A percentile compares a stretch with the other conserved stretches of the same genome.
These are phyloP conservation scores for Buphagus erythrorhynchus DNA, from an alignment of 2,797 vertebrate species.

Conservation along the genomic window DNA sequence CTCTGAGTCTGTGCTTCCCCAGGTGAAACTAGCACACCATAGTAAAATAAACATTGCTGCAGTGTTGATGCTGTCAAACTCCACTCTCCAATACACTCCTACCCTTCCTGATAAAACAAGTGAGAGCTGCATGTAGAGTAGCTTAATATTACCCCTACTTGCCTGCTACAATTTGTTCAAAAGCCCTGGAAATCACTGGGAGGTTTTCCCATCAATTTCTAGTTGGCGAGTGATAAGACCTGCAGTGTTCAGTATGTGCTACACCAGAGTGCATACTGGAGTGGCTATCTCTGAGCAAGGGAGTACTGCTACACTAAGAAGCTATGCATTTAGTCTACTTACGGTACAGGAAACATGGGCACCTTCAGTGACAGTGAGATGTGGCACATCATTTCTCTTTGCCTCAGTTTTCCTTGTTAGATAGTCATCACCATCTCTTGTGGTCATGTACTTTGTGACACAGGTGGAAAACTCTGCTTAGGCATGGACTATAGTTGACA, in stretches of 20 bases:
- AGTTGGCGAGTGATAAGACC: background rate
- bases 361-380: background rate
- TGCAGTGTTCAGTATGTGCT: background rate
- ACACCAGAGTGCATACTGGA: background rate
- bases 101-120: background rate
- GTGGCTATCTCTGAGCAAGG: background rate
- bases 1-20: too few relatives aligned
- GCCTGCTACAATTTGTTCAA: background rate
- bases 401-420: background rate
- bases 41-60: constrained; percentile 6
- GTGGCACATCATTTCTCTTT: background rate
- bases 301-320: background rate
- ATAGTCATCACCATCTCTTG: background rate
- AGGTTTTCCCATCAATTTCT: background rate
- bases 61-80: background rate
- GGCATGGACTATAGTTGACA: background rate
- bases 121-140: background rate
- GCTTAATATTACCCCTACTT: background rate
- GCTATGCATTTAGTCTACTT: fast-evolving
- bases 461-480: background rate
- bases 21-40: too few relatives aligned
- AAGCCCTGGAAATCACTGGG: background rate
- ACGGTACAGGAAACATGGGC: background rate
- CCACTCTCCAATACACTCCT: background rate
- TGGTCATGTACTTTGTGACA: background rate